Evolutionary conservation across 2,888 invertebrate species (phyloP), one percentile per base, ranked within the genome.

Genomic region (Lasius fuliginosus): DNA sequence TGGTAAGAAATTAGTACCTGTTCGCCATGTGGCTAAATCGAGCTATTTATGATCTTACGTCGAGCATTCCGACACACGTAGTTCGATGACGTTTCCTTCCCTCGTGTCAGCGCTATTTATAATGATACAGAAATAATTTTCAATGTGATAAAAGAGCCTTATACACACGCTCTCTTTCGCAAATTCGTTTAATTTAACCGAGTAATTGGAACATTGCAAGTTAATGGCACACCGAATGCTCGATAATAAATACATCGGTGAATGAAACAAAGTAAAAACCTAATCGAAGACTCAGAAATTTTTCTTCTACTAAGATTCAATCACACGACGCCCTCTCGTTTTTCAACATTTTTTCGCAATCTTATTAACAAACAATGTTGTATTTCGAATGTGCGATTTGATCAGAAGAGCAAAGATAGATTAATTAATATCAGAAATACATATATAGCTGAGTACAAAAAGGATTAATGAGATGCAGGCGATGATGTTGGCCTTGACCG

Each of bases 401-500:
- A 9, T 30, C 8, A 49, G 1, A 53, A 11, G 42, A 8, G 6
- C 8, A 64, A 27, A 6, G 2, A 15, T 56, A 53, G 15, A 18
- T 67, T 46, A 77, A 77, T 77, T 77, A 77, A 69, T 12, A 30
- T n/a, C 30, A n/a, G 15, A 42, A 42, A 68, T 23, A 23, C 42
- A 9, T 8, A 23, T 56, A 9, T 8, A 53, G n/a, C 87, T 84
- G 89, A 90, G 84, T 86, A 84, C 85, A 87, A 91, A 91, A 91
- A 90, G 87, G 86, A 90, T 82, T 89, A 90, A 91, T 85, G 88
- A 87, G 88, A 90, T 91, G 91, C 91, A 88, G 88, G 87, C 89
- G 90, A 91, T 90, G 91, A 91, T 91, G 92, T 91, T 92, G 92
- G 90, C 92, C 92, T 92, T 92, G 92, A 92, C 92, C 92, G 92